Conservation (phyloP, 1,140 invertebrate species). For the Achroia grisella region DNA sequence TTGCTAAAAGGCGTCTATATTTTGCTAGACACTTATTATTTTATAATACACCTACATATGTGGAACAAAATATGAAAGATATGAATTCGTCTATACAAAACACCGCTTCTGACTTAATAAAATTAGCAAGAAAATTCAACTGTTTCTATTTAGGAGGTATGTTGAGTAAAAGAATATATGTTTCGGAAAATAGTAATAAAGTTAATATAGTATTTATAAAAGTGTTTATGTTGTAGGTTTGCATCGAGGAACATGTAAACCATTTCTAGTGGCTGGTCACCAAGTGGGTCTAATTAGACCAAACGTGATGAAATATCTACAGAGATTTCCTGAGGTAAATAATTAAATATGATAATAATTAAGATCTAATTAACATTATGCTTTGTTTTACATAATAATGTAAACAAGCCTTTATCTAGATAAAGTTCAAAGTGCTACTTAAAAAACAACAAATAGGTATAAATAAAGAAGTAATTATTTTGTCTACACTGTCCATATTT, state of each 20-base stretch:
- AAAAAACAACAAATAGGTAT: too few species aligned
- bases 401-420: too few species aligned
- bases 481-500: too few species aligned
- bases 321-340: conserved; percentile 86
- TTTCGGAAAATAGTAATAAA: too few species aligned
- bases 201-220: too few species aligned
- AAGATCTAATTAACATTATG: too few species aligned
- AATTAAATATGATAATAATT: neutral
- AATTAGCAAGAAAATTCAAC: conserved; percentile 88
- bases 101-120: conserved; percentile 75
- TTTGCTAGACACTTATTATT: too few species aligned
- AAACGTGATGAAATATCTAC: conserved; percentile 85
- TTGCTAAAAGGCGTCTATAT: too few species aligned
- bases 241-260: conserved; percentile 83
- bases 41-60: conserved; percentile 19
- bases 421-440: too few species aligned
- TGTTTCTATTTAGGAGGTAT: conserved; percentile 89
- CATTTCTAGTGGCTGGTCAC: conserved; percentile 89
- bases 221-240: conserved; percentile 73
- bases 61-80: conserved; percentile 55
- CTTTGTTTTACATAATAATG: too few species aligned
- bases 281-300: conserved; percentile 91
- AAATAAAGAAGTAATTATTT: too few species aligned
- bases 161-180: too few species aligned
- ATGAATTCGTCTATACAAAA: conserved; percentile 55